phyloP scores from a whole-genome alignment of 2,888 invertebrate genomes.

The Neoitamus cyanurus region DNA sequence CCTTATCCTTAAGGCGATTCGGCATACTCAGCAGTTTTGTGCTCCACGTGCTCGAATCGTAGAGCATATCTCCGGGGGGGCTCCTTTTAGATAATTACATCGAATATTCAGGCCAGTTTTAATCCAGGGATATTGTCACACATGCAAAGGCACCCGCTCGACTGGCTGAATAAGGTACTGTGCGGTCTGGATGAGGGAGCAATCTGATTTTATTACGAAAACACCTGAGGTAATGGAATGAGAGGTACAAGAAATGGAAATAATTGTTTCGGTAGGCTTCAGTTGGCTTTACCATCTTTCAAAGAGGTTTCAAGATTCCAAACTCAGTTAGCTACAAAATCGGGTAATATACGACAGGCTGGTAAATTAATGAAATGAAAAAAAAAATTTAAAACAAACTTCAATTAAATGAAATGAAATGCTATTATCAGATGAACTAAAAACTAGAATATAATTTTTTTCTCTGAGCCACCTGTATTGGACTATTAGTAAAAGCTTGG shows the following conservation, averaged over 20 bases:
- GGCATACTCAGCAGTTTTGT: slow-evolving; percentile 9
- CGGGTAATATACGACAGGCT: too few species aligned
- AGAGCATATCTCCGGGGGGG: not conserved
- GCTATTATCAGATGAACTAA: too few species aligned
- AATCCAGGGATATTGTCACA: slow-evolving; percentile 19
- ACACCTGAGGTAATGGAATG: not conserved
- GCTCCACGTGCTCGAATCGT: not conserved
- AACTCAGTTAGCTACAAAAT: not conserved
- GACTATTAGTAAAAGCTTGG: too few species aligned
- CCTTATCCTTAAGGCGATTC: not conserved
- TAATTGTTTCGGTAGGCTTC: not conserved
- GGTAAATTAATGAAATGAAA: too few species aligned
- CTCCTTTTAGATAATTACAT: slow-evolving; percentile 35
- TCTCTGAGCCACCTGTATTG: too few species aligned
- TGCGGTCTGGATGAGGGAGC: not conserved
- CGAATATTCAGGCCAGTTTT: slow-evolving; percentile 22
- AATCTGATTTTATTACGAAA: not conserved
- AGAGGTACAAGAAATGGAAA: not conserved
- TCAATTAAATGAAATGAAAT: too few species aligned
- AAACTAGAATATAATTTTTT: too few species aligned
- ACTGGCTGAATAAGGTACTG: not conserved
- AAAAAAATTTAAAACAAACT: too few species aligned
- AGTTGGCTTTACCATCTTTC: not conserved
- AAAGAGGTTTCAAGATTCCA: not conserved
- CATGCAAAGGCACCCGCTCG: not conserved